A percentile compares a stretch with the other conserved stretches of the same genome.
Conservation (phyloP, 2,797 vertebrate species). For the Lates japonicus region DNA sequence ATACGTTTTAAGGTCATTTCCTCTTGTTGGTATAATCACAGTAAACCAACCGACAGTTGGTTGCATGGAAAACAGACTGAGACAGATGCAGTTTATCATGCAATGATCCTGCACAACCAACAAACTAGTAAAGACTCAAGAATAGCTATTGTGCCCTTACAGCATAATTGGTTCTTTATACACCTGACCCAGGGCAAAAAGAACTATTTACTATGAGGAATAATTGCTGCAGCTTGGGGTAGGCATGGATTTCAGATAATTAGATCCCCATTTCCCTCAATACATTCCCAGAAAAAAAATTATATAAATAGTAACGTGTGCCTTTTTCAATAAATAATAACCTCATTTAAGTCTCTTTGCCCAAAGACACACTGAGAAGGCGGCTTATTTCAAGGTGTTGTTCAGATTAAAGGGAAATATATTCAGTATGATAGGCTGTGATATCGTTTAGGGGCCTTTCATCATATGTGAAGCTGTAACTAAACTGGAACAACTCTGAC, state of each 20-base stretch:
- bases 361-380: conserved; percentile 10
- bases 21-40: neutral
- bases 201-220: conserved; percentile 17
- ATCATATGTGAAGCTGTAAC: conserved; percentile 15
- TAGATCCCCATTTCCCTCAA: conserved; percentile 17
- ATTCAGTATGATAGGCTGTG: conserved; percentile 23
- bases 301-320: conserved; percentile 1
- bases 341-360: conserved; percentile 5
- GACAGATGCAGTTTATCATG: conserved; percentile 15
- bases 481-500: conserved; percentile 24
- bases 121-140: neutral
- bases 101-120: neutral
- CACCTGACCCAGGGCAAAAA: conserved; percentile 20
- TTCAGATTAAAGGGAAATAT: conserved; percentile 29
- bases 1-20: neutral
- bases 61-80: conserved; percentile 4
- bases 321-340: conserved; percentile 20
- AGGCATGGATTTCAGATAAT: conserved; percentile 21
- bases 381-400: neutral
- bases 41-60: conserved; percentile 12
- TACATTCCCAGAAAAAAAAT: neutral
- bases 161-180: conserved; percentile 19
- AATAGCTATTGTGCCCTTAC: neutral
- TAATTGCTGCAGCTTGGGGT: conserved; percentile 6
- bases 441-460: conserved; percentile 20